Conservation (phyloP, 2,888 invertebrate species). For the Nomada goodeniana region DNA sequence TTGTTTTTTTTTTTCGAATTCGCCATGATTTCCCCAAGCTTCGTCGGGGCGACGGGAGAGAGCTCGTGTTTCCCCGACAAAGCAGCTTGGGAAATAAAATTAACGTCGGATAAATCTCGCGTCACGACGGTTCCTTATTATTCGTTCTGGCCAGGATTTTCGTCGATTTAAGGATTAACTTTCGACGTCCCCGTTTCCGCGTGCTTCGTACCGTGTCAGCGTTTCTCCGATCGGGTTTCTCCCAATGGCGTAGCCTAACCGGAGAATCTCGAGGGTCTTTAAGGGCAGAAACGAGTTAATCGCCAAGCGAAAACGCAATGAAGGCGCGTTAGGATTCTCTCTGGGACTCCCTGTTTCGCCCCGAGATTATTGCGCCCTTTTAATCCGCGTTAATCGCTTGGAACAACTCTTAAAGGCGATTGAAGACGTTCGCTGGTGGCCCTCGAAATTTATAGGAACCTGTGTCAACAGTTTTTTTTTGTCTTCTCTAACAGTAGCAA, state of each 20-base stretch:
- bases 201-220: conserved; percentile 61
- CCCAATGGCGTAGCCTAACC: conserved; percentile 27
- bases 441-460: no score
- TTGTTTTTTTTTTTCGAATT: conserved; percentile 6
- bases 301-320: conserved; percentile 65
- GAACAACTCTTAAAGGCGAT: not conserved
- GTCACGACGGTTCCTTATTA: conserved; percentile 51
- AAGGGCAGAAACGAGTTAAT: conserved; percentile 69
- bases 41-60: no score
- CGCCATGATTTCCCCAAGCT: not conserved
- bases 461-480: not conserved
- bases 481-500: not conserved
- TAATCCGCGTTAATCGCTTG: not conserved
- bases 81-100: conserved; percentile 46
- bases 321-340: conserved; percentile 56
- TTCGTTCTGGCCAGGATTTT: conserved; percentile 28
- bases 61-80: not conserved
- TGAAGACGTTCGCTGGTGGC: not conserved
- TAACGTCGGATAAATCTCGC: conserved; percentile 46
- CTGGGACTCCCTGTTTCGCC: conserved; percentile 27
- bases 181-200: conserved; percentile 51
- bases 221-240: conserved; percentile 46
- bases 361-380: not conserved
- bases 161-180: conserved; percentile 68
- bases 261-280: conserved; percentile 63